Percentiles rank a stretch among this genome's conserved stretches.
These are phyloP conservation scores for Varanus salvator DNA, from an alignment of 2,113 vertebrate species.

Conservation along the genomic window DNA sequence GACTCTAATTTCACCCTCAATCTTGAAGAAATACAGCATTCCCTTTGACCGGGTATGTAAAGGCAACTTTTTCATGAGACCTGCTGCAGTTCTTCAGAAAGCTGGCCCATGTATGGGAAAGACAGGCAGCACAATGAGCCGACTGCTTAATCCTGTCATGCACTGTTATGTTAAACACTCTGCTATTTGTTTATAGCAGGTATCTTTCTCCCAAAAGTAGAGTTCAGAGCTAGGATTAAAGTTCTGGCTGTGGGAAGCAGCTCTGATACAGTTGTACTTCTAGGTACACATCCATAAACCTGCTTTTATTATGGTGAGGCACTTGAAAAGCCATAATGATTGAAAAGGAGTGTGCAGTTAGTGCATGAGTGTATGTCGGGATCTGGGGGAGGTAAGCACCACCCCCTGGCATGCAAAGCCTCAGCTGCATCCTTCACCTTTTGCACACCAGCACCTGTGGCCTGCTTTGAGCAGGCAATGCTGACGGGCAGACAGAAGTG, in stretches of 20 bases:
- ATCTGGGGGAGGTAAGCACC: neutral
- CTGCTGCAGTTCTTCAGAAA: neutral
- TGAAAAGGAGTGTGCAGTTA: neutral
- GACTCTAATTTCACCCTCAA: conserved; percentile 97
- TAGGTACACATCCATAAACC: neutral
- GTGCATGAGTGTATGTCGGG: neutral
- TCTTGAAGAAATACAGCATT: conserved; percentile 96
- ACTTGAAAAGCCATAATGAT: neutral
- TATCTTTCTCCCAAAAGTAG: neutral
- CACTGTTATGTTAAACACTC: neutral
- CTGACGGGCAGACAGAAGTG: neutral
- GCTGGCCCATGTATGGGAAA: accelerated
- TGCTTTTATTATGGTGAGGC: neutral
- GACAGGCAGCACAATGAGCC: accelerated
- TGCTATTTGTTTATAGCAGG: neutral
- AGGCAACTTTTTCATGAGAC: accelerated
- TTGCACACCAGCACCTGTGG: no score
- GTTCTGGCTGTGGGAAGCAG: neutral
- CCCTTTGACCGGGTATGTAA: conserved; percentile 93
- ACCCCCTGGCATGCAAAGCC: no score
- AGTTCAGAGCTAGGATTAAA: neutral
- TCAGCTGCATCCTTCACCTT: no score
- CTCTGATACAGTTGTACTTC: neutral
- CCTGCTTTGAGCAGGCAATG: neutral
- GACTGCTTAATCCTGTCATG: neutral